These are phyloP conservation scores for Synanthedon tipuliformis DNA, from an alignment of 2,888 invertebrate species.

Conservation along the genomic window DNA sequence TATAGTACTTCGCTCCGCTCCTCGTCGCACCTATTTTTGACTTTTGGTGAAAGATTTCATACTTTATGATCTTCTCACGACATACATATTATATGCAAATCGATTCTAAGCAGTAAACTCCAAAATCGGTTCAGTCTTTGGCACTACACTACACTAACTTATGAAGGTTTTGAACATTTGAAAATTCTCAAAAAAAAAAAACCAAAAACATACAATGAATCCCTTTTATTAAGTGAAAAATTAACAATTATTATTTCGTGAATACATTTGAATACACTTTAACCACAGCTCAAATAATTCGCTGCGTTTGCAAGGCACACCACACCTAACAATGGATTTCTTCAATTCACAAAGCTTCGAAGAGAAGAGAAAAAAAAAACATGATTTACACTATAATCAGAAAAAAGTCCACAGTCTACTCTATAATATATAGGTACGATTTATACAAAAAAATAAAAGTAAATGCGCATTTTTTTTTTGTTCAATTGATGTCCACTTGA, in stretches of 20 bases:
- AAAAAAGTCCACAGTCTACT: not conserved
- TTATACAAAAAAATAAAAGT: constrained; percentile 19
- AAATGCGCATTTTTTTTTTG: constrained; percentile 4
- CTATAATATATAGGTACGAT: constrained; percentile 2
- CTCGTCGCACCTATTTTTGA: no score
- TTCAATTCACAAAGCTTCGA: constrained; percentile 15
- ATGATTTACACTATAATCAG: not conserved
- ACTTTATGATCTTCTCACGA: no score
- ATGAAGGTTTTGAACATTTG: no score
- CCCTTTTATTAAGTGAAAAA: constrained; percentile 56
- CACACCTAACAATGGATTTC: constrained; percentile 11
- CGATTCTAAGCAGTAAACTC: no score
- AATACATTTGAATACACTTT: constrained; percentile 22
- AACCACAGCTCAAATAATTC: constrained; percentile 25
- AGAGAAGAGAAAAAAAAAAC: not conserved
- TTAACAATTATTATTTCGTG: constrained; percentile 36
- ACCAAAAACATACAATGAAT: constrained; percentile 43
- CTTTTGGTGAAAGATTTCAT: no score
- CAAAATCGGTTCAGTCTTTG: no score
- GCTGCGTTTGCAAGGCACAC: constrained; percentile 35
- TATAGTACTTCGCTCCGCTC: no score
- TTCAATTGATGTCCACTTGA: constrained; percentile 7
- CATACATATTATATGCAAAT: no score
- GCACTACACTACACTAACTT: no score
- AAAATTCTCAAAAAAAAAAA: constrained; percentile 9